Evolutionary conservation across 2,113 vertebrate species (phyloP), one percentile per base, ranked within the genome.

Genomic region (Excalfactoria chinensis): DNA sequence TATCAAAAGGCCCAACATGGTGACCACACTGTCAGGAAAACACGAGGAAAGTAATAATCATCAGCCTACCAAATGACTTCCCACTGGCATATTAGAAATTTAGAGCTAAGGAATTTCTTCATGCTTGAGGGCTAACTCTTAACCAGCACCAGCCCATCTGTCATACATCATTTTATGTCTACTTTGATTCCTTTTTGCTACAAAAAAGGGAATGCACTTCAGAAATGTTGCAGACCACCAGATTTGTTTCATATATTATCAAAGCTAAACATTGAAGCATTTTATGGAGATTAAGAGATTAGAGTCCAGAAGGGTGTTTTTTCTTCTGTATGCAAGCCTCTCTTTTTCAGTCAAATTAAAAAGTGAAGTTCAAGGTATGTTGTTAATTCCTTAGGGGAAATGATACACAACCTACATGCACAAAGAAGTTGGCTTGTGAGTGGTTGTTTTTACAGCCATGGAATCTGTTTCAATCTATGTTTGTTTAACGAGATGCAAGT

Each of bases 381-480:
- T 92, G 79, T 84, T 96, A 91, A 96, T 91, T 95, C 93, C 86
- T 74, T 71, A 91, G 89, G 94, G 93, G 82, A 96, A 96, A 89
- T 95, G 91, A 96, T 95, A 96, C 82, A 95, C 89, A 93, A 93
- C 78, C 64, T 82, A 85, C 94, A 89, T 3, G 68, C 78, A 95
- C 89, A 95, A 92, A 95, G 84, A 89, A 91, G 69, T 23, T 96
- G 93, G 95, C 91, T 83, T 84, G 85, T 43, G n/a, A 77, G 58
- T 0, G 2, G 82, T 90, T 96, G 96, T 95, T 96, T 96, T 96
- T 84, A 96, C 74, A 93, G 93, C 48, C 51, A 80, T 0, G 2
- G 79, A 93, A 93, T 95, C 87, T 80, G 87, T 93, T 96, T 95
- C 95, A 75, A 95, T 93, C 95, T 86, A 64, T 95, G 91, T 94